Base-by-base conservation (phyloP, 1,140 invertebrate genomes). In the Drosophila littoralis region DNA sequence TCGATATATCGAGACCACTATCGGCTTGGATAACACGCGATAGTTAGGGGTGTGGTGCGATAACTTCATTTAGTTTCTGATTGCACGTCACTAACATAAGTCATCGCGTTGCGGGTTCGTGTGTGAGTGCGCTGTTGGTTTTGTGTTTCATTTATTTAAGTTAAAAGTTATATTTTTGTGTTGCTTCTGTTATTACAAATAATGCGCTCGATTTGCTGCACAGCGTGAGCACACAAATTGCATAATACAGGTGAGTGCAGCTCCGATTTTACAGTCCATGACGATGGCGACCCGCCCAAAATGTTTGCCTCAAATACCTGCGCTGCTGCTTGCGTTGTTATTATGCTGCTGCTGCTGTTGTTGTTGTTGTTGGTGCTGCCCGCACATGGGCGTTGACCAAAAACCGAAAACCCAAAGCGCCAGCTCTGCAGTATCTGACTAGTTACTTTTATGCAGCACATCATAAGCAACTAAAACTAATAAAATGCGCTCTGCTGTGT, bases 381-480 rank as follows among this genome's bases (percentile, higher is more conserved):
- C 67, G 22, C 58, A 84, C 75, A 91, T 91, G 88, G 88, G 88
- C 88, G 88, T 91, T 91, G 88, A 91, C 88, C 88, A 60, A 90
- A 90, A 84, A 79, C 32, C 68, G 42, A 51, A 59, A 46, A 59
- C 13, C n/a, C 9, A 32, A 17, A 12, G 6, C 13, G 15, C 7
- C 9, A 45, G 28, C 9, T 8, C 28, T 46, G 35, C 33, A 54
- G 10, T 8, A 17, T 6, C 17, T 9, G 50, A 36, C 35, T 57
- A 38, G 7, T 22, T 13, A 15, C 10, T 32, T 38, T 33, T 13
- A 15, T 38, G 17, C 12, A 17, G 12, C 7, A n/a, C 10, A 7
- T 36, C 22, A 33, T n/a, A 50, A 50, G 5, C 28, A 36, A 9
- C 17, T n/a, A n/a, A 0, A 61, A 59, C 54, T 6, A n/a, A 12